These are phyloP conservation scores for Tetragnatha versicolor DNA, from an alignment of 1,140 invertebrate genomes.

Conservation along the genomic window DNA sequence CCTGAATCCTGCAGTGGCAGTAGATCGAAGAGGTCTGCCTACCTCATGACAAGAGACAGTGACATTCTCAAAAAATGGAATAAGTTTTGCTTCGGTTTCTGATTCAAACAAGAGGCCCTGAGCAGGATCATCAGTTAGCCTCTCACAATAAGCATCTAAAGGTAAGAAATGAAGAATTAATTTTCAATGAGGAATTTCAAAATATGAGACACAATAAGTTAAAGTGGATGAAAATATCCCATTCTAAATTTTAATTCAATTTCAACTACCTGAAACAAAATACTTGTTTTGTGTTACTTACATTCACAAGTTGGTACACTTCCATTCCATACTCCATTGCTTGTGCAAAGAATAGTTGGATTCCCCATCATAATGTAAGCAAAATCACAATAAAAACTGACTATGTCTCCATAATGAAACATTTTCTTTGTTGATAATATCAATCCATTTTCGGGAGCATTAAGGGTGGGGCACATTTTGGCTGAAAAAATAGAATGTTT, in stretches of 20 bases:
- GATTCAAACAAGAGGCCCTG: slow-evolving; percentile 78
- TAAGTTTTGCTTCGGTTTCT: slow-evolving; percentile 79
- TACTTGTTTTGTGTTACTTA: slow-evolving; percentile 66
- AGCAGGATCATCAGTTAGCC: slow-evolving; percentile 84
- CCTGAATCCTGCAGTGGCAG: slow-evolving; percentile 81
- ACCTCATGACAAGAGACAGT: slow-evolving; percentile 80
- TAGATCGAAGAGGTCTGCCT: slow-evolving; percentile 79
- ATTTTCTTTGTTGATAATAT: slow-evolving; percentile 80
- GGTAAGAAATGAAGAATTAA: slow-evolving; percentile 57
- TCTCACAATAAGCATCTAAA: slow-evolving; percentile 86
- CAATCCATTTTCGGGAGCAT: slow-evolving; percentile 87
- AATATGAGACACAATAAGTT: too few relatives aligned
- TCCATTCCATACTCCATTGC: slow-evolving; percentile 92
- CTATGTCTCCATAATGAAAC: slow-evolving; percentile 89
- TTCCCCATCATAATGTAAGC: slow-evolving; percentile 91
- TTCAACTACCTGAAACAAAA: too few relatives aligned
- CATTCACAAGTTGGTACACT: slow-evolving; percentile 90
- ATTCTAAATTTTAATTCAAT: too few relatives aligned
- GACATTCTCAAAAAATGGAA: slow-evolving; percentile 89
- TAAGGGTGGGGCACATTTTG: slow-evolving; percentile 83
- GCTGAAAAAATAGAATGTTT: slow-evolving; percentile 60
- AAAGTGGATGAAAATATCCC: neutral
- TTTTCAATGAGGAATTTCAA: too few relatives aligned
- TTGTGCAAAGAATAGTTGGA: slow-evolving; percentile 80
- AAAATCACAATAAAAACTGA: slow-evolving; percentile 93